Evolutionary conservation across 2,113 vertebrate species (phyloP), one percentile per base, ranked within the genome.

Genomic region (Paradoxurus hermaphroditus): DNA sequence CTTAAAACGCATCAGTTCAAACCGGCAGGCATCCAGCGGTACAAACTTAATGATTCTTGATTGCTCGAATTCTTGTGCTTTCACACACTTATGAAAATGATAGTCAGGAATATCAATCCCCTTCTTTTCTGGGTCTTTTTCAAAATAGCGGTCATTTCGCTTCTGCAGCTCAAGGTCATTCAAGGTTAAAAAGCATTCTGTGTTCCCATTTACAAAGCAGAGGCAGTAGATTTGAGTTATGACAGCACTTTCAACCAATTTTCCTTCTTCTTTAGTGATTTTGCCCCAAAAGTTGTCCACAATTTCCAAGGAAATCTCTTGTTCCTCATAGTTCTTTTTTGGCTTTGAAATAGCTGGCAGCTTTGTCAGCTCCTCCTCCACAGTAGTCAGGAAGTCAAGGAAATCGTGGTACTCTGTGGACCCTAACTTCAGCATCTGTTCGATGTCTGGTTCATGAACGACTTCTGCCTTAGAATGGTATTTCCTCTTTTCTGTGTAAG

Each of bases 391-490:
- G 84, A 99, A 99, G 97, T 99, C 99, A 0, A 99, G 99, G 97
- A 99, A 99, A 97, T 99, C 99, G 0, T 93, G 95, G 15, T 99
- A 99, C 49, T 99, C 99, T 0, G 98, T 99, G 96, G 99, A 99
- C 94, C 99, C 99, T 91, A 99, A 97, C 98, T 99, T 99, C 62
- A 99, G 98, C 99, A 99, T 99, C 98, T 99, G 99, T 56, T 99
- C 99, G 0, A 98, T 79, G 82, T 99, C 99, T 0, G 99, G 98
- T 81, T 99, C 99, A 0, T 99, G 99, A 41, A 98, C 98, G 1
- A 99, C 99, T 98, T 99, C 99, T 2, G 96, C 98, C 98, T 99
- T 99, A 1, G 99, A 99, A 86, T 99, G 99, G 97, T 99, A 99
- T 83, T 99, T 99, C 94, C 99, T 99, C 97, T 99, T 99, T 91